Evolutionary conservation across 2,797 vertebrate genomes (phyloP).

Genomic region (Hafferia zeledoni): DNA sequence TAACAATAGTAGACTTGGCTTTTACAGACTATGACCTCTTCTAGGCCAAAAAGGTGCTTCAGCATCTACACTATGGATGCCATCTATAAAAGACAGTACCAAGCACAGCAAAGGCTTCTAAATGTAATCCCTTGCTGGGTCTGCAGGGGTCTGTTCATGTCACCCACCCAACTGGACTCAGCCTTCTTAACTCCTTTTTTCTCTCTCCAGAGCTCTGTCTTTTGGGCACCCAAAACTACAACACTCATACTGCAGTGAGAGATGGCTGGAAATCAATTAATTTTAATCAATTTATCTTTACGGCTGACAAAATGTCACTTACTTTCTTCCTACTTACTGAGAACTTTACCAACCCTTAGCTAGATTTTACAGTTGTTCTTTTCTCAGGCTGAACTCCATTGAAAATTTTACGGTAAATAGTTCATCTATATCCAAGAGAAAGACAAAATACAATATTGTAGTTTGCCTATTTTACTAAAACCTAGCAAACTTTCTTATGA

Average conservation of each 20-base stretch:
- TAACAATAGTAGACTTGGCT: neutral
- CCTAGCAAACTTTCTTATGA: neutral
- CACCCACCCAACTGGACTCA: neutral
- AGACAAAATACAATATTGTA: neutral
- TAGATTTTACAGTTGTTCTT: neutral
- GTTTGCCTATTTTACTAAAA: neutral
- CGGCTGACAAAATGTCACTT: neutral
- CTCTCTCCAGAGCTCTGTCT: neutral
- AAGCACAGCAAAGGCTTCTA: neutral
- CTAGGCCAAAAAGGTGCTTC: neutral
- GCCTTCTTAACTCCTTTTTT: neutral
- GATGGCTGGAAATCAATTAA: neutral
- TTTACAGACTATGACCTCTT: neutral
- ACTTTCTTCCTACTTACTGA: neutral
- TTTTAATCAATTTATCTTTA: neutral
- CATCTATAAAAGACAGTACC: neutral
- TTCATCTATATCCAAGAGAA: neutral
- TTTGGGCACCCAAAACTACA: neutral
- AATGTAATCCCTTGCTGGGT: neutral
- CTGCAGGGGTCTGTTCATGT: fast-evolving
- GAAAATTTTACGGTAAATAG: neutral
- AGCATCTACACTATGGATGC: neutral
- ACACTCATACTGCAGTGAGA: neutral
- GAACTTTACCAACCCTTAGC: neutral
- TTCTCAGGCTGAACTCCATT: neutral